Evolutionary conservation across 1,140 invertebrate genomes (phyloP).

Genomic region (Hypsibius dujardini): DNA sequence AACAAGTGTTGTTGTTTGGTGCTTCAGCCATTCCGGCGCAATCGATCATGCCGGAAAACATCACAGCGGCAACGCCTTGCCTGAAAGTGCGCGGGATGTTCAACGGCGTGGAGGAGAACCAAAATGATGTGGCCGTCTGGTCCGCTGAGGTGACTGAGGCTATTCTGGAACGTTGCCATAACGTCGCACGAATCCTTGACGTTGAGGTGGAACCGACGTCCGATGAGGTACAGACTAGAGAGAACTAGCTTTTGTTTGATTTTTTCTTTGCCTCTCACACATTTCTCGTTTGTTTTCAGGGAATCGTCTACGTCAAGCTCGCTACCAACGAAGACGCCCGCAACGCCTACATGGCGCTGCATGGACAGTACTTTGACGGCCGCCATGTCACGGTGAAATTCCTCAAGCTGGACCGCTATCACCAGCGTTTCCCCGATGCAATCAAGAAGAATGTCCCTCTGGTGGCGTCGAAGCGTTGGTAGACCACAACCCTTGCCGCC

Average conservation of each 20-base stretch:
- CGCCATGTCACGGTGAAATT: conserved; percentile 88
- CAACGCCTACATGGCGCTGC: conserved; percentile 64
- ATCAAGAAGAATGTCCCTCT: neutral
- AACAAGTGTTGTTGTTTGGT: no score
- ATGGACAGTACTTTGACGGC: conserved; percentile 89
- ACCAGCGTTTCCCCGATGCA: conserved; percentile 74
- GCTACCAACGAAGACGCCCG: conserved; percentile 60
- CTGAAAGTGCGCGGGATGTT: conserved; percentile 94
- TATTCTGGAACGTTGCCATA: conserved; percentile 69
- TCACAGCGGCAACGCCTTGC: conserved; percentile 54
- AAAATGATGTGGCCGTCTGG: conserved; percentile 33
- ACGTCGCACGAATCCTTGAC: conserved; percentile 60
- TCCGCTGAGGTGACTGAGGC: conserved; percentile 56
- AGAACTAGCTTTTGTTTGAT: neutral
- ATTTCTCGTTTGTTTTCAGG: conserved; percentile 27
- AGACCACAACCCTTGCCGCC: no score
- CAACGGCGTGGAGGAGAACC: conserved; percentile 42
- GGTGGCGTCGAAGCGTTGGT: no score
- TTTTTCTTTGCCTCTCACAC: neutral
- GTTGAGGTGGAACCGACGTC: conserved; percentile 62
- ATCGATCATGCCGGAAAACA: no score
- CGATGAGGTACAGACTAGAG: conserved; percentile 40
- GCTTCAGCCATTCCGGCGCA: no score
- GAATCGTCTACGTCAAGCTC: conserved; percentile 74
- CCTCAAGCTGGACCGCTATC: conserved; percentile 71